Conservation (phyloP, 1,140 invertebrate species). For the Aphelinus atriplicis region DNA sequence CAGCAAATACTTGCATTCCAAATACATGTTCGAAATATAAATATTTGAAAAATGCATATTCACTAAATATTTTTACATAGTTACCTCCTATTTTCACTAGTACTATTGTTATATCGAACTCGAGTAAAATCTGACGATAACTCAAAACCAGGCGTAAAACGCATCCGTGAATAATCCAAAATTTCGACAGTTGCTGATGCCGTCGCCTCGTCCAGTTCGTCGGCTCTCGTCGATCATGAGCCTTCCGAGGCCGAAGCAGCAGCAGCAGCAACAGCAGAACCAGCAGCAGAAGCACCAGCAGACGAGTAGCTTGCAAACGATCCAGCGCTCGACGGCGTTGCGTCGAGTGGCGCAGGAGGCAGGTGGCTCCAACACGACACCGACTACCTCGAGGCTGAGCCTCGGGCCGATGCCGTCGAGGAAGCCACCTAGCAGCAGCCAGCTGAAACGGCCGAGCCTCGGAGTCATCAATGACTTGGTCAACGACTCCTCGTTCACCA, state of each 20-base stretch:
- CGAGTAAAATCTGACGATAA: too few species aligned
- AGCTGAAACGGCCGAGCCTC: not conserved
- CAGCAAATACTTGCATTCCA: too few species aligned
- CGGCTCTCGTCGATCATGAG: conserved; percentile 27
- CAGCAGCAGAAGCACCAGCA: not conserved
- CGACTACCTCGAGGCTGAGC: conserved; percentile 10
- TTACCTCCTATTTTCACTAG: too few species aligned
- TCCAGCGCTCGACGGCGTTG: not conserved
- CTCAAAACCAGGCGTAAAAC: not conserved
- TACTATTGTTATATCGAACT: too few species aligned
- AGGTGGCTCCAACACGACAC: not conserved
- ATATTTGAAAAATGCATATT: too few species aligned
- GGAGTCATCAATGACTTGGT: not conserved
- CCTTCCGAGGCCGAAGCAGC: not conserved
- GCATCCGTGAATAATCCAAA: not conserved
- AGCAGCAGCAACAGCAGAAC: conserved; percentile 1
- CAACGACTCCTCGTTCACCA: not conserved
- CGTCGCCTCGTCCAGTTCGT: conserved; percentile 13
- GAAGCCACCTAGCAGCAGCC: conserved; percentile 2
- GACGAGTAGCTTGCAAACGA: not conserved
- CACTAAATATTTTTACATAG: too few species aligned
- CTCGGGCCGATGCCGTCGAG: not conserved
- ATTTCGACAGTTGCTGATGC: conserved; percentile 10
- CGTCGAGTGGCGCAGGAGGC: not conserved
- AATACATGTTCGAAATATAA: too few species aligned